Base-by-base conservation (phyloP, 2,888 invertebrate species). In the Synergus itoensis region DNA sequence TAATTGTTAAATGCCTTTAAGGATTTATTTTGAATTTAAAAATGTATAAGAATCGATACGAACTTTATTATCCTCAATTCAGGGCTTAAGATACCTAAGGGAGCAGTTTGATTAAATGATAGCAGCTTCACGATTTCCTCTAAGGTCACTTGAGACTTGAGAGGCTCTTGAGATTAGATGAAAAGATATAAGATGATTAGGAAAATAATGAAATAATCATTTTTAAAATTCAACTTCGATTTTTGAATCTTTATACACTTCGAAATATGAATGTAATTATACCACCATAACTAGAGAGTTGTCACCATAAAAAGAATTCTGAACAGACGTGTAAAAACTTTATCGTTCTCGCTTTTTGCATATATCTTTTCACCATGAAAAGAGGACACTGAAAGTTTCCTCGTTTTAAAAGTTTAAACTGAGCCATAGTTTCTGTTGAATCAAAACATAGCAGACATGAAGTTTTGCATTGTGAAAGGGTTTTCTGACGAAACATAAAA, bases 311-410 rank as follows among this genome's bases (percentile, higher is more conserved):
- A 57, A 57, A 57, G 3, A 57, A 18, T 57, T 57, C 53, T 57
- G n/a, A 18, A 57, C 9, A 57, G 3, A 9, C 53, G n/a, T 57
- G 9, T 18, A 57, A 57, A 18, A 57, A 57, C 18, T 57, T 18
- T n/a, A 53, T n/a, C 18, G 9, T 18, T 57, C 18, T 57, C 18
- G 18, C n/a, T 18, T 0, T 57, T 7, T n/a, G 9, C 18, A 3
- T 9, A 18, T 18, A 57, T 18, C 18, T 57, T 57, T 9, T 2
- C 18, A 9, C 18, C 2, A 43, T 41, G 65, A 65, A 65, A 41
- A 65, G 18, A 41, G 65, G 65, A 18, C 7, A 65, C 65, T 14
- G 41, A 12, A 65, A 65, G 41, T 69, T 69, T 43, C 43, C 28
- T 48, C 14, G 21, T 69, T 48, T 2, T 14, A 43, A 67, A 67